Percentiles rank a stretch among this genome's conserved stretches.
phyloP scores from a whole-genome alignment of 1,140 invertebrate species.

The Drosophila kanapiae region DNA sequence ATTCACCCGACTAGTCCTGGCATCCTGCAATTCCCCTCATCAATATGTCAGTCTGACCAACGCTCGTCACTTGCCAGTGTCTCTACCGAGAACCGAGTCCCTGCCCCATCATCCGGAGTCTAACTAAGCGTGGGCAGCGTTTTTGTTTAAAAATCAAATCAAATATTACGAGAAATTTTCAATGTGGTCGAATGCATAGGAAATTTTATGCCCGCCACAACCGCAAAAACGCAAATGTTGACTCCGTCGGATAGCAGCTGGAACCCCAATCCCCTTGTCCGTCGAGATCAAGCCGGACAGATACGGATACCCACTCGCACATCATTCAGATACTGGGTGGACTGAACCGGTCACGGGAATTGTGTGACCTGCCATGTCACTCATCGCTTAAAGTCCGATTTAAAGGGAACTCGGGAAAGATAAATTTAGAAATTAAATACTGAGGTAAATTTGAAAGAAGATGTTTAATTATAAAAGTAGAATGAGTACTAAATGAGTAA shows the following conservation, averaged over 20 bases:
- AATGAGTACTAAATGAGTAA: too few species aligned
- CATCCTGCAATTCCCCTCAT: slow-evolving; percentile 21
- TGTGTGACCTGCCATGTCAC: slow-evolving; percentile 1
- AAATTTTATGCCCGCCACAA: slow-evolving; percentile 71
- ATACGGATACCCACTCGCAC: slow-evolving; percentile 23
- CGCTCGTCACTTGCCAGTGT: slow-evolving; percentile 57
- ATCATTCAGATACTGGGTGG: slow-evolving; percentile 18
- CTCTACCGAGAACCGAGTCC: slow-evolving; percentile 14
- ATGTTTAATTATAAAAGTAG: background rate
- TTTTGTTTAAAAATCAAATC: slow-evolving; percentile 82
- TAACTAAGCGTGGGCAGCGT: slow-evolving; percentile 43
- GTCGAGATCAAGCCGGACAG: slow-evolving; percentile 23
- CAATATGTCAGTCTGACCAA: slow-evolving; percentile 53
- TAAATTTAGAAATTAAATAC: background rate
- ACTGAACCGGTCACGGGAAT: slow-evolving; percentile 6
- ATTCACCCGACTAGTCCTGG: slow-evolving; percentile 7
- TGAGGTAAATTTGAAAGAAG: background rate
- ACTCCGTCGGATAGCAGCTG: slow-evolving; percentile 45
- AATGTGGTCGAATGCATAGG: slow-evolving; percentile 78
- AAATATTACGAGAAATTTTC: slow-evolving; percentile 83
- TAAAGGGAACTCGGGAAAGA: background rate
- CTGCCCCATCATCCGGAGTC: background rate
- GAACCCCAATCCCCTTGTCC: background rate
- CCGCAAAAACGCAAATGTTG: slow-evolving; percentile 80
- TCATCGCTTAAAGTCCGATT: background rate